Conservation (phyloP, 2,113 vertebrate species). For the Podarcis cretensis region DNA sequence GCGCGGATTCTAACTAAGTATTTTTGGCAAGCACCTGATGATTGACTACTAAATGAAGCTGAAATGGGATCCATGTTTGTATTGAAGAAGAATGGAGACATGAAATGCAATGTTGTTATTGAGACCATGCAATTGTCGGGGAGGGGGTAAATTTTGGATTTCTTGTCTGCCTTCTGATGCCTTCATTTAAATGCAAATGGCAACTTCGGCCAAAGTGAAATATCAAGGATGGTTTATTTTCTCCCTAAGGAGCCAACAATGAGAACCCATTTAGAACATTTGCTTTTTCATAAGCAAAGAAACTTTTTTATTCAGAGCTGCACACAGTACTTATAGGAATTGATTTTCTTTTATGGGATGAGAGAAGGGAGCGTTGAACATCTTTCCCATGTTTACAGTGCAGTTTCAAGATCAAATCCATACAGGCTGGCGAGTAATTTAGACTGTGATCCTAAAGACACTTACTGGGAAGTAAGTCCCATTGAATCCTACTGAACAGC, state of each 20-base stretch:
- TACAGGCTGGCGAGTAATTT: background rate
- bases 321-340: constrained; percentile 37
- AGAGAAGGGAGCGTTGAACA: background rate
- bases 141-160: constrained; percentile 38
- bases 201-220: constrained; percentile 50
- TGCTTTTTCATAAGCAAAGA: constrained; percentile 52
- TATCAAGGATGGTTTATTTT: constrained; percentile 18
- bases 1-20: background rate
- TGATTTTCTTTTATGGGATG: constrained; percentile 18
- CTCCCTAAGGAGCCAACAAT: constrained; percentile 56
- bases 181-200: constrained; percentile 74
- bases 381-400: background rate
- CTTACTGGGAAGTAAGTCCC: too few species aligned
- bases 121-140: too few species aligned
- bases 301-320: constrained; percentile 44
- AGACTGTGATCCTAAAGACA: background rate
- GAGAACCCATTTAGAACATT: constrained; percentile 54
- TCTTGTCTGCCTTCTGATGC: constrained; percentile 56
- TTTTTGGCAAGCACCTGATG: constrained; percentile 45
- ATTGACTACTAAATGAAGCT: constrained; percentile 48
- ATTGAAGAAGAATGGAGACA: constrained; percentile 35
- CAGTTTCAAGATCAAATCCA: background rate
- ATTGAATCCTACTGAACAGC: too few species aligned
- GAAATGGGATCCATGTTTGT: constrained; percentile 33
- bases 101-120: constrained; percentile 50